Evolutionary conservation across 2,797 vertebrate species (phyloP).

Genomic region (Pampus argenteus): DNA sequence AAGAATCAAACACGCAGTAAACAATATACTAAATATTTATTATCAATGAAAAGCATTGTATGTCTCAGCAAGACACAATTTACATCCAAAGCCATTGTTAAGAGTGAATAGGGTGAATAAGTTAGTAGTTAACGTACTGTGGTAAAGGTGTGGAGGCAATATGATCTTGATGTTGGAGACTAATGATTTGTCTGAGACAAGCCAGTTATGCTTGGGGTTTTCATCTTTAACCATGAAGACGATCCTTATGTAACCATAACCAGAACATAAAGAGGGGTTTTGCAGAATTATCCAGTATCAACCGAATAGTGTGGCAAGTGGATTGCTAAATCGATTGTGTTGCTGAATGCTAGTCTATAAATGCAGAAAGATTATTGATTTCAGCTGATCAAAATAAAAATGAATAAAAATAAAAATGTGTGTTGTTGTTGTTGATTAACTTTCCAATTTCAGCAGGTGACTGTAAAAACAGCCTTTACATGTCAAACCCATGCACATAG

Average conservation of each 20-base stretch:
- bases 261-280: background rate
- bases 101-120: constrained; percentile 9
- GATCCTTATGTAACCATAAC: background rate
- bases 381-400: background rate
- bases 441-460: too few species aligned
- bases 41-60: background rate
- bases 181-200: constrained; percentile 5
- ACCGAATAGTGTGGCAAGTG: background rate
- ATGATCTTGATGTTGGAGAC: constrained; percentile 19
- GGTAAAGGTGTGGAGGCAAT: background rate
- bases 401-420: too few species aligned
- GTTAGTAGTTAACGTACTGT: background rate
- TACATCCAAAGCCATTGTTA: background rate
- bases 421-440: too few species aligned
- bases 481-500: too few species aligned
- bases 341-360: background rate
- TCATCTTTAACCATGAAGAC: background rate
- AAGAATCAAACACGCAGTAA: background rate
- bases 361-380: background rate
- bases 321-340: too few species aligned
- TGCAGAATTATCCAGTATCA: background rate
- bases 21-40: constrained; percentile 19
- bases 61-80: background rate
- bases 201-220: background rate
- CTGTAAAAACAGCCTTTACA: too few species aligned